Conservation (phyloP, 2,888 invertebrate species). For the Metallyticus violacea region DNA sequence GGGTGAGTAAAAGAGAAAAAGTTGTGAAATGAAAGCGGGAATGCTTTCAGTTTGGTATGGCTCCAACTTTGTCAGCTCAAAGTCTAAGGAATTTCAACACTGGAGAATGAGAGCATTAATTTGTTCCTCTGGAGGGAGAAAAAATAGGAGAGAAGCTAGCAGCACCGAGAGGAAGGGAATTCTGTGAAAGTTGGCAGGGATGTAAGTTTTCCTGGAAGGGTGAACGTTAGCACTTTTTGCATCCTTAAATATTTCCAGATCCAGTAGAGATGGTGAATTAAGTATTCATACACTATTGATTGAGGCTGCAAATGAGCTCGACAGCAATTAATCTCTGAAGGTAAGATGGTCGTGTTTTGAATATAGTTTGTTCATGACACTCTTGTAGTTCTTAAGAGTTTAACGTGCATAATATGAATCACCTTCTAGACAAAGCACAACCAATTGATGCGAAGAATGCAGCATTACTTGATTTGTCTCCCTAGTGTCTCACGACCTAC, state of each 20-base stretch:
- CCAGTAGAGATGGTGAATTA: neutral
- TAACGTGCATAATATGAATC: too few relatives aligned
- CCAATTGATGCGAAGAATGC: too few relatives aligned
- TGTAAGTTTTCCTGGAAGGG: neutral
- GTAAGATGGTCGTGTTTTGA: too few relatives aligned
- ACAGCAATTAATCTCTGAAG: too few relatives aligned
- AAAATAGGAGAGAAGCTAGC: too few relatives aligned
- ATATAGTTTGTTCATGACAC: too few relatives aligned
- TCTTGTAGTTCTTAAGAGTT: too few relatives aligned
- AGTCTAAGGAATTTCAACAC: neutral
- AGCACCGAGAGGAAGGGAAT: neutral
- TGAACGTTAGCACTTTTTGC: neutral
- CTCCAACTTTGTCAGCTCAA: neutral
- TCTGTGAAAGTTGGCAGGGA: neutral
- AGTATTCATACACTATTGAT: too few relatives aligned
- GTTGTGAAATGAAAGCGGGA: neutral
- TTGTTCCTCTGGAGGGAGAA: neutral
- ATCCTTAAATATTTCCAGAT: neutral
- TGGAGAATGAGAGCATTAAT: neutral
- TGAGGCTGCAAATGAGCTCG: too few relatives aligned
- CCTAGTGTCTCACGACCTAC: too few relatives aligned
- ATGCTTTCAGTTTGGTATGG: neutral
- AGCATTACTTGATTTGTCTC: too few relatives aligned
- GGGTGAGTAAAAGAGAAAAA: neutral
- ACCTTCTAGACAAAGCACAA: too few relatives aligned